Evolutionary conservation across 2,797 vertebrate genomes (phyloP), one percentile per base, ranked within the genome.

Genomic region (Haliaeetus albicilla): DNA sequence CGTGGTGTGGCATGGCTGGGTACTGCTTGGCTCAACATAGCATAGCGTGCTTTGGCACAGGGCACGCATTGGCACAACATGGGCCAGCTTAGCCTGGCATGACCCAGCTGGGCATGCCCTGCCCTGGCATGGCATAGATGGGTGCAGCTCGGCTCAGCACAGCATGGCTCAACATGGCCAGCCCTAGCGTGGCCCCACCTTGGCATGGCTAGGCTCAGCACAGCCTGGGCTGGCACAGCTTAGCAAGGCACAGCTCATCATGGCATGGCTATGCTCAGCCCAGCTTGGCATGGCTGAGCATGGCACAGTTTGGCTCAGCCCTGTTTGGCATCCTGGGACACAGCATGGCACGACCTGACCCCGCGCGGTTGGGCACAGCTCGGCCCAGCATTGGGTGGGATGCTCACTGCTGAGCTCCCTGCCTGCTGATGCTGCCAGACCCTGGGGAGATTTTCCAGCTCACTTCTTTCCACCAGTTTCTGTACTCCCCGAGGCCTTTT

Each of bases 361-460:
- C 39, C 1, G 0, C 4, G 3, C 8, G 4, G 28, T 0, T 64
- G 74, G 67, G 56, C 83, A 86, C 15, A 24, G 84, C 61, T 67
- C 1, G 1, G 59, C 64, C 41, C 2, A 11, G 43, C 46, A 24
- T 48, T 12, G 75, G 28, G 13, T 30, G 33, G 18, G 71, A 53
- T 86, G 94, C 74, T 94, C 53, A 61, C 43, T 11, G 5, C 87
- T 93, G 92, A 74, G 22, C 49, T 81, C 73, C 7, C 54, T 92
- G 90, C 73, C 73, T 56, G 24, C 49, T 76, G 54, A 43, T 7
- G 22, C 61, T 87, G 80, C 74, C 87, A 95, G 73, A 37, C 64
- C 91, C 88, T 46, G 63, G 43, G 81, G 56, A 60, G 60, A 86
- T 93, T 96, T 97, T 94, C 96, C 96, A 96, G 13, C 88, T 93